Evolutionary conservation across 2,113 vertebrate species (phyloP), one percentile per base, ranked within the genome.

Genomic region (Alouatta palliata): DNA sequence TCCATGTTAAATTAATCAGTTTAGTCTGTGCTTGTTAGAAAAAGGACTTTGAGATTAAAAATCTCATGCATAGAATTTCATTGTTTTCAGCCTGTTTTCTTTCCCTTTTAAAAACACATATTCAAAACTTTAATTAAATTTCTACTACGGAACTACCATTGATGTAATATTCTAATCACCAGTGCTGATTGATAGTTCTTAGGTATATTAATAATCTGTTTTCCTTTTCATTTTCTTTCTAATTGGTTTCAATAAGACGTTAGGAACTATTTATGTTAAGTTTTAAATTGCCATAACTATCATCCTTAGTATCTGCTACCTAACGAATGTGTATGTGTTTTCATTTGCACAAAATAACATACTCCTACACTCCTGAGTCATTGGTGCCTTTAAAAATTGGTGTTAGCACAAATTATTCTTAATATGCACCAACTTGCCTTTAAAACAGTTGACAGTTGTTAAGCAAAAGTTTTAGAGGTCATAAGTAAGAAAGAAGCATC

Each of bases 221-320:
- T 92, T 90, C 45, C 86, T 93, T 97, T 95, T 95, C 96, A 35
- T 95, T 96, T 97, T 87, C 94, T 91, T 97, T 97, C 30, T 97
- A 93, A 95, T 81, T 98, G 56, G 70, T 66, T 97, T 92, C n/a
- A 56, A 19, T 30, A 95, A 88, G 79, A 96, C 94, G 95, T 93
- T 75, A 94, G 84, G 92, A 96, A 97, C 86, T 96, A 16, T 96
- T 97, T 96, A 94, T 40, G 52, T 86, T 97, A 97, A 95, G 95
- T 87, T 96, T 95, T 95, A 94, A 96, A 92, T 95, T 95, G 32
- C 56, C 47, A 87, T 93, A 84, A 83, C 61, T 94, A 76, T 64
- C 77, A 94, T 86, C 40, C n/a, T 95, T 91, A 90, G 71, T 82
- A 49, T 90, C 71, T 97, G 66, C 27, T 64, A 58, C 14, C 32